phyloP scores from a whole-genome alignment of 2,888 invertebrate species.

The Polyploca ridens region DNA sequence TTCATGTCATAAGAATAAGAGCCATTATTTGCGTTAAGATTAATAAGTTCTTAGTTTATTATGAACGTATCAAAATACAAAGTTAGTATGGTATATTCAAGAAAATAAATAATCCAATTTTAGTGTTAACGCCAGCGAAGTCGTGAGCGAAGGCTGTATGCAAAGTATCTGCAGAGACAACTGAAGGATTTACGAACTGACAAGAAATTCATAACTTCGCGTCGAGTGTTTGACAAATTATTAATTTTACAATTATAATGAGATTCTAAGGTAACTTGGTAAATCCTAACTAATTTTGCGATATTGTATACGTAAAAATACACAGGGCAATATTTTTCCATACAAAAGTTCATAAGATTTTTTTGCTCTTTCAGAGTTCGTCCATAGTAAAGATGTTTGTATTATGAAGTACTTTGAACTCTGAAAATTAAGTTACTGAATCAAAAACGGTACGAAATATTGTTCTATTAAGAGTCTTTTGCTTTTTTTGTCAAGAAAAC shows the following conservation, averaged over 20 bases:
- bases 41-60: no score
- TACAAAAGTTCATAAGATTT: no score
- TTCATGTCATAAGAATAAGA: no score
- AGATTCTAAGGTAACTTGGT: slow-evolving; percentile 16
- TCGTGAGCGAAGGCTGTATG: not conserved
- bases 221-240: slow-evolving; percentile 52
- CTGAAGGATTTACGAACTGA: slow-evolving; percentile 66
- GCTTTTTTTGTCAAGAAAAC: no score
- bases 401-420: no score
- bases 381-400: no score
- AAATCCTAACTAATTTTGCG: not conserved
- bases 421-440: no score
- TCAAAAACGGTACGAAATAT: no score
- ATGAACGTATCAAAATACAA: not conserved
- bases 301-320: no score
- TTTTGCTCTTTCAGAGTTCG: no score
- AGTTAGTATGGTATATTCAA: not conserved
- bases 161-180: slow-evolving; percentile 33
- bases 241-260: slow-evolving; percentile 56
- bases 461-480: no score
- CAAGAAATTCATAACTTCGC: slow-evolving; percentile 55
- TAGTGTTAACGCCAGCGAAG: not conserved
- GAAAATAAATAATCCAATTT: not conserved
- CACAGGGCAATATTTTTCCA: no score
- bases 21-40: not conserved